phyloP scores from a whole-genome alignment of 2,113 vertebrate species.

The Thomomys bottae region DNA sequence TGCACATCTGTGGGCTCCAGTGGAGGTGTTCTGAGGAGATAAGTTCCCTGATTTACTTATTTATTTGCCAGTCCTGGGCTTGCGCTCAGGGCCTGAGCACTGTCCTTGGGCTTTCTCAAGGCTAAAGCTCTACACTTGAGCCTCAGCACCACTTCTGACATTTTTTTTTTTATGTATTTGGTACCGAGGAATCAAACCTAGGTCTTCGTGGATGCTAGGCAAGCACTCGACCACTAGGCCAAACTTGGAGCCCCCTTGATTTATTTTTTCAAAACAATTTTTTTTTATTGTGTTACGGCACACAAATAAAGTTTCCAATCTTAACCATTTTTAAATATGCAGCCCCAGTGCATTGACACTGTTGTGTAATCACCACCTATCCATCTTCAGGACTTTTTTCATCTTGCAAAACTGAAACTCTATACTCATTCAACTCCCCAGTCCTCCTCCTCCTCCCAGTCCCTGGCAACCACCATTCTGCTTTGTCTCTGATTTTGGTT shows the following conservation, averaged over 20 bases:
- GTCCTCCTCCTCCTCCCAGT: too few relatives aligned
- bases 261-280: not conserved
- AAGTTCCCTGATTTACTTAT: not conserved
- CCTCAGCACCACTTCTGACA: too few relatives aligned
- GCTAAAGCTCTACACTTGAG: too few relatives aligned
- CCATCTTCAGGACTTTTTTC: constrained; percentile 21
- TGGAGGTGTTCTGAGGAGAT: constrained; percentile 5
- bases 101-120: too few relatives aligned
- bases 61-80: too few relatives aligned
- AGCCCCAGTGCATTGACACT: not conserved
- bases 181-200: too few relatives aligned
- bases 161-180: too few relatives aligned
- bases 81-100: too few relatives aligned
- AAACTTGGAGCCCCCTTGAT: too few relatives aligned
- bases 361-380: not conserved
- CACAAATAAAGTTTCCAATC: not conserved
- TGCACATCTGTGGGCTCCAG: not conserved
- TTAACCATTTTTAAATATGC: not conserved
- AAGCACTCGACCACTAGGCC: too few relatives aligned
- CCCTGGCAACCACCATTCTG: not conserved
- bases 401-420: constrained; percentile 16
- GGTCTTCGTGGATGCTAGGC: too few relatives aligned
- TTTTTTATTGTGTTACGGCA: constrained; percentile 15
- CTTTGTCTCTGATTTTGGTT: not conserved
- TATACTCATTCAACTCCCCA: not conserved